phyloP scores from a whole-genome alignment of 2,113 vertebrate species.

The Sceloporus tristichus region DNA sequence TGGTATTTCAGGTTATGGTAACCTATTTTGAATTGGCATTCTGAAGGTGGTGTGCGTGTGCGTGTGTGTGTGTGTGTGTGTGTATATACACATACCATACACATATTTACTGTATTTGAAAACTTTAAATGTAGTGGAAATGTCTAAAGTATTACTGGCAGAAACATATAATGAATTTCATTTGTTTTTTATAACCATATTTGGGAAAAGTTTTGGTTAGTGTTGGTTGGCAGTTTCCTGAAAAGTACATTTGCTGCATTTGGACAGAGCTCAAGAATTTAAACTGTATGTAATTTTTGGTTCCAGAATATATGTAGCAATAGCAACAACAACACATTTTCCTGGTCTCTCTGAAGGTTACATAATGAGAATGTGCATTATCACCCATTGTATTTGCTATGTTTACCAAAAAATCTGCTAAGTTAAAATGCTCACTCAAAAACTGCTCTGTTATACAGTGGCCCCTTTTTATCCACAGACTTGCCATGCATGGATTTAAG shows the following conservation, averaged over 20 bases:
- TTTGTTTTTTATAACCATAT: not conserved
- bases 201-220: not conserved
- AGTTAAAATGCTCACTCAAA: not conserved
- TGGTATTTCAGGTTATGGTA: not conserved
- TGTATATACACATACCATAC: no score
- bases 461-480: no score
- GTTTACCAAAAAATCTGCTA: not conserved
- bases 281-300: not conserved
- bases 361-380: conserved; percentile 9
- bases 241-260: conserved; percentile 20
- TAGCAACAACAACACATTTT: conserved; percentile 4
- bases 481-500: no score
- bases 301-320: not conserved
- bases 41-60: not conserved
- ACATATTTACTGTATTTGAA: not conserved
- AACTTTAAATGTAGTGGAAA: not conserved
- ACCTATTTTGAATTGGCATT: not conserved
- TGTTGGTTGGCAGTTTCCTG: not conserved
- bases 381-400: conserved; percentile 4
- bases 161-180: not conserved
- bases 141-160: not conserved
- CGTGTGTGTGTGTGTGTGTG: no score
- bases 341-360: conserved; percentile 1
- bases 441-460: not conserved
- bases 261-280: not conserved